Evolutionary conservation across 2,888 invertebrate species (phyloP).

Genomic region (Polymixis flavicincta): DNA sequence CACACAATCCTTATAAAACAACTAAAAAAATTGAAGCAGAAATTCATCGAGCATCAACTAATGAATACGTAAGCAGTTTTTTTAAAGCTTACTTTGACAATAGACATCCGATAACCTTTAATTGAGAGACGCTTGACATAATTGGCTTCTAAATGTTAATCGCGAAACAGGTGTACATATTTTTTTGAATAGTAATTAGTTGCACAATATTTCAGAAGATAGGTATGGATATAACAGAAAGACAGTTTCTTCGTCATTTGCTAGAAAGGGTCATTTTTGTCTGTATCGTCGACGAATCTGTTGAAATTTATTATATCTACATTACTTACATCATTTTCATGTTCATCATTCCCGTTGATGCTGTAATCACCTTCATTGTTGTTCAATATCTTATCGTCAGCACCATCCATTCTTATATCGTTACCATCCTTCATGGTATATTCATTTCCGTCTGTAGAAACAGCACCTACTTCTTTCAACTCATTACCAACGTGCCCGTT

Average conservation of each 20-base stretch:
- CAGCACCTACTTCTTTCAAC: conserved; percentile 60
- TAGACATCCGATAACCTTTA: conserved; percentile 29
- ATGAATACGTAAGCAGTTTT: conserved; percentile 15
- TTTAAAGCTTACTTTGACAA: conserved; percentile 22
- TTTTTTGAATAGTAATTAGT: conserved; percentile 7
- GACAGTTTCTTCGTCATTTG: not conserved
- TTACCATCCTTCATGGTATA: conserved; percentile 72
- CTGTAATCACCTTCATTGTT: conserved; percentile 70
- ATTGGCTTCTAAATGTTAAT: conserved; percentile 41
- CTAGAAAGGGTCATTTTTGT: not conserved
- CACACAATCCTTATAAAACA: not conserved
- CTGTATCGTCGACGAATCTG: not conserved
- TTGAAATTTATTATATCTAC: conserved; percentile 2
- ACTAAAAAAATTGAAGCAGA: not conserved
- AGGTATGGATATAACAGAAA: too few relatives aligned
- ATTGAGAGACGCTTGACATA: conserved; percentile 36
- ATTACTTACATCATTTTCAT: conserved; percentile 77
- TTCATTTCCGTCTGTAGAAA: conserved; percentile 68
- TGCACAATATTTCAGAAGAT: conserved; percentile 1
- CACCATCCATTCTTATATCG: conserved; percentile 67
- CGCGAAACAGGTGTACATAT: conserved; percentile 22
- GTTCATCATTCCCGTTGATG: conserved; percentile 71
- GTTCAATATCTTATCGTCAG: conserved; percentile 67
- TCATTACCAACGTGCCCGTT: conserved; percentile 61
- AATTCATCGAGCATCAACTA: conserved; percentile 12